Conservation (phyloP, 2,888 invertebrate species). For the Drosophila nr. medialis region DNA sequence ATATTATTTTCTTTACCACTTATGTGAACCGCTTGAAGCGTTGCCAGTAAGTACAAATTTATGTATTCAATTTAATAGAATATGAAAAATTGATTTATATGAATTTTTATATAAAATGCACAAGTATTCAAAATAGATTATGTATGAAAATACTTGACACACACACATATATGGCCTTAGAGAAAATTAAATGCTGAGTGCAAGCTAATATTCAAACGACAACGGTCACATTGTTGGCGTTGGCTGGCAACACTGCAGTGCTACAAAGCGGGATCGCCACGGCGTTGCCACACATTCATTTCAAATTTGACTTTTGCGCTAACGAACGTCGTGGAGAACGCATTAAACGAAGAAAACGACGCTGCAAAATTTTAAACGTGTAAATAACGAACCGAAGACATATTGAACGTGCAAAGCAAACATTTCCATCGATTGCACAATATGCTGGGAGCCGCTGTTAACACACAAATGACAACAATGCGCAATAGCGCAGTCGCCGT, state of each 20-base stretch:
- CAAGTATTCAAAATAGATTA: not conserved
- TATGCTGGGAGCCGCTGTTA: conserved; percentile 29
- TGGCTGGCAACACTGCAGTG: conserved; percentile 42
- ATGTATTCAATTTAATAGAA: not conserved
- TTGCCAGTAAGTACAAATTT: not conserved
- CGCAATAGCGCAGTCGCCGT: conserved; percentile 55
- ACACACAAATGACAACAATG: conserved; percentile 53
- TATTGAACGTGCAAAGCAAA: not conserved
- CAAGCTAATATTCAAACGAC: conserved; percentile 24
- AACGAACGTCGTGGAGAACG: conserved; percentile 61
- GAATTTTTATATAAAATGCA: not conserved
- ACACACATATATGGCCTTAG: not conserved
- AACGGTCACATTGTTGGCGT: conserved; percentile 24
- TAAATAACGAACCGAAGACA: not conserved
- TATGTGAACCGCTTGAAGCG: not conserved
- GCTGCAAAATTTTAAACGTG: conserved; percentile 26
- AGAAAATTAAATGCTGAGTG: not conserved
- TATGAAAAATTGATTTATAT: not conserved
- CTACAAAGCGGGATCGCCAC: conserved; percentile 37
- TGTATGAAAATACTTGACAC: not conserved
- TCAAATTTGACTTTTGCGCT: conserved; percentile 74
- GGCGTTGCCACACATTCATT: conserved; percentile 56
- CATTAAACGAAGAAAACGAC: conserved; percentile 45
- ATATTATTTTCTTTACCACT: not conserved
- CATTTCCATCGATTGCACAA: not conserved